Evolutionary conservation across 2,888 invertebrate genomes (phyloP).

Genomic region (Stenchaetothrips biformis): DNA sequence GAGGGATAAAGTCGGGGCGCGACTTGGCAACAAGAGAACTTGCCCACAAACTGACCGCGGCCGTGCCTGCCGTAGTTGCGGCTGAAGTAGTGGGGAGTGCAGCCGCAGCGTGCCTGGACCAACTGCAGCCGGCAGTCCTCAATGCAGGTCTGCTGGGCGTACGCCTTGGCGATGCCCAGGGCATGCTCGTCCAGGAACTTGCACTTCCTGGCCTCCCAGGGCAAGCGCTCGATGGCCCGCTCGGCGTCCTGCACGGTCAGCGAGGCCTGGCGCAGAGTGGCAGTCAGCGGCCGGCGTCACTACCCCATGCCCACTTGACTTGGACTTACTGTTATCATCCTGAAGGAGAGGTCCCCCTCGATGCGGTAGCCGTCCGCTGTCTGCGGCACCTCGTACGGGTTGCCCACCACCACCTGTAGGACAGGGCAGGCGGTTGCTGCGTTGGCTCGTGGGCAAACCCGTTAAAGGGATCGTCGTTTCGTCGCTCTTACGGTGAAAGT

Average conservation of each 20-base stretch:
- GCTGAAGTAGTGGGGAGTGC: not conserved
- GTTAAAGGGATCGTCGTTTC: too few relatives aligned
- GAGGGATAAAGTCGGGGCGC: not conserved
- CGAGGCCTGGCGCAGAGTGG: not conserved
- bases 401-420: not conserved
- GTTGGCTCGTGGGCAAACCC: not conserved
- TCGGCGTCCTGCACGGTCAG: not conserved
- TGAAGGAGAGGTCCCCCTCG: not conserved
- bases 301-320: not conserved
- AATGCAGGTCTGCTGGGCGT: not conserved
- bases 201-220: not conserved
- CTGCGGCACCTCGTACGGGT: not conserved
- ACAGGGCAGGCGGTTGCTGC: not conserved
- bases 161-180: not conserved
- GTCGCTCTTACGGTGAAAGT: too few relatives aligned
- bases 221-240: not conserved
- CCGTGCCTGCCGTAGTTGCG: too few relatives aligned
- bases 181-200: not conserved
- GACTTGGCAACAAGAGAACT: not conserved
- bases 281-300: not conserved
- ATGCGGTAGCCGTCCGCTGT: not conserved
- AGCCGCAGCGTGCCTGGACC: not conserved
- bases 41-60: too few relatives aligned
- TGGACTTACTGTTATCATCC: not conserved
- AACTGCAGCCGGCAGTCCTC: not conserved